These are phyloP conservation scores for Harpagoxenus sublaevis DNA, from an alignment of 2,888 invertebrate genomes.

Conservation along the genomic window DNA sequence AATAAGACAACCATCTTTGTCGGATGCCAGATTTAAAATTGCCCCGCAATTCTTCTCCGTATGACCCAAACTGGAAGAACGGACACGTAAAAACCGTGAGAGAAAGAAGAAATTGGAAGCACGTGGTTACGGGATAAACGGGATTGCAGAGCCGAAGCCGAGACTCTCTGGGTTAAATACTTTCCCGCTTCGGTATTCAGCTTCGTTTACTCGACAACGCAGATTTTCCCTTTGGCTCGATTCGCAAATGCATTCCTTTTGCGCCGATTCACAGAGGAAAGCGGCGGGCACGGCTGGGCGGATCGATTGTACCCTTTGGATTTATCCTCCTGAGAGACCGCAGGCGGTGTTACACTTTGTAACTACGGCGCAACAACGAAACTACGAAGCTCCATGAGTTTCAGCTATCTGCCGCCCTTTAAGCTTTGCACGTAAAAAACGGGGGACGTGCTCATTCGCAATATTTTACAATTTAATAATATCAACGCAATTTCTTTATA, in stretches of 20 bases:
- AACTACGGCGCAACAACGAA: slow-evolving; percentile 53
- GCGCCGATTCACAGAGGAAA: slow-evolving; percentile 47
- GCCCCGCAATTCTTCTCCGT: background rate
- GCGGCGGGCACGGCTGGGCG: slow-evolving; percentile 8
- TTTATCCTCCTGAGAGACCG: slow-evolving; percentile 56
- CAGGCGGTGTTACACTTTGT: slow-evolving; percentile 53
- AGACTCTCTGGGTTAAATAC: slow-evolving; percentile 62
- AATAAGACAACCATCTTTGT: background rate
- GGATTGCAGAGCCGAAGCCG: slow-evolving; percentile 30
- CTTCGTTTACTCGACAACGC: slow-evolving; percentile 65
- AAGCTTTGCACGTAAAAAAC: slow-evolving; percentile 16
- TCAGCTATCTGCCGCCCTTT: slow-evolving; percentile 34
- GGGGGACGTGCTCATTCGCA: background rate
- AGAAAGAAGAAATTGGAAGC: slow-evolving; percentile 40
- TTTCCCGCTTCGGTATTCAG: slow-evolving; percentile 62
- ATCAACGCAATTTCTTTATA: background rate
- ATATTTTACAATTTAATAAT: background rate
- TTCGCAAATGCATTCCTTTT: slow-evolving; percentile 69
- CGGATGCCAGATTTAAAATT: background rate
- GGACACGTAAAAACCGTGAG: background rate
- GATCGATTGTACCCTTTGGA: slow-evolving; percentile 57
- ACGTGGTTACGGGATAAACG: slow-evolving; percentile 41
- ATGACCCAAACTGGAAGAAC: background rate
- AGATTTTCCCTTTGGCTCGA: slow-evolving; percentile 69
- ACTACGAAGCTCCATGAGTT: slow-evolving; percentile 48